These are phyloP conservation scores for Mormyrops attenuatus DNA, from an alignment of 2,797 vertebrate genomes.

Conservation along the genomic window DNA sequence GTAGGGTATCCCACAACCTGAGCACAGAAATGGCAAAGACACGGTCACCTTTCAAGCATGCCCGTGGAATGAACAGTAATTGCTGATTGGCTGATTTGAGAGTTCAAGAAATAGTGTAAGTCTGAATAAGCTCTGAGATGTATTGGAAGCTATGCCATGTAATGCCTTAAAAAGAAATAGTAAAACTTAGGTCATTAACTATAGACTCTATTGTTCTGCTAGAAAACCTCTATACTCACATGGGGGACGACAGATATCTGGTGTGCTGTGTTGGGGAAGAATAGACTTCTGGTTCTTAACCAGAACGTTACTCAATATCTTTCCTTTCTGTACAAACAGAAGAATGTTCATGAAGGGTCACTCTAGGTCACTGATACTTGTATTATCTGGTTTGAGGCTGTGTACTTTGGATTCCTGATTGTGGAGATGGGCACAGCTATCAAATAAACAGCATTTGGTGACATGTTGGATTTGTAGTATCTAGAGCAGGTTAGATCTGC, in stretches of 20 bases:
- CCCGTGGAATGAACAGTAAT: background rate
- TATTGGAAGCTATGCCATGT: background rate
- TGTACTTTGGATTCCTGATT: too few species aligned
- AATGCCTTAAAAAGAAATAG: background rate
- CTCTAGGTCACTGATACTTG: too few species aligned
- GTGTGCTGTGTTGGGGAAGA: background rate
- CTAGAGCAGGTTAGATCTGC: background rate
- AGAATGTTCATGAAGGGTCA: too few species aligned
- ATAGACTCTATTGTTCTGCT: background rate
- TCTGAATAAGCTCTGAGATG: background rate
- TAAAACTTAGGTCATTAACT: background rate
- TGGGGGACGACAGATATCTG: too few species aligned
- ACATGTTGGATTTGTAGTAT: too few species aligned
- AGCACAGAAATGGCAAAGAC: too few species aligned
- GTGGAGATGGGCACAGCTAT: too few species aligned
- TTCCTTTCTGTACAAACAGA: background rate
- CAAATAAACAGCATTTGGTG: too few species aligned
- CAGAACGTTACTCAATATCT: background rate
- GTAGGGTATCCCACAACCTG: too few species aligned
- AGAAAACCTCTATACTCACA: too few species aligned
- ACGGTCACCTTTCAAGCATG: background rate
- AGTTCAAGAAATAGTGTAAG: background rate
- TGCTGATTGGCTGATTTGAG: background rate
- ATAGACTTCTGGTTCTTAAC: background rate
- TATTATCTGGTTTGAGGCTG: too few species aligned